Conservation (phyloP, 2,888 invertebrate species). For the Tinea trinotella region DNA sequence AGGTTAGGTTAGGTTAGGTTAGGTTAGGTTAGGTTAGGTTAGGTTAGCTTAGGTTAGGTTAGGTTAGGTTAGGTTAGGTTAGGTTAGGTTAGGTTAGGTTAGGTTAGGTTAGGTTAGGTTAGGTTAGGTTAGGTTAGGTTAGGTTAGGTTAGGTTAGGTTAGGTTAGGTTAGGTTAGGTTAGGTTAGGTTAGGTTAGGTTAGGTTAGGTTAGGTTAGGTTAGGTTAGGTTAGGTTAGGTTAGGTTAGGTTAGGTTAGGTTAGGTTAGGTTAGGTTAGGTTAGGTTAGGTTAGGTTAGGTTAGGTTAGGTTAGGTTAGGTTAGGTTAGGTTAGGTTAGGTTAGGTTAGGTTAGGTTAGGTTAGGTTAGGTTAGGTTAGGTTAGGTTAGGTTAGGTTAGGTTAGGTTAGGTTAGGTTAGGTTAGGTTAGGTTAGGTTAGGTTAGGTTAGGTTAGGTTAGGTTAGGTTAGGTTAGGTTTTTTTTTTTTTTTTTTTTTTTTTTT, state of each 20-base stretch:
- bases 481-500: too few species aligned
- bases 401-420: constrained; percentile 22
- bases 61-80: constrained; percentile 19
- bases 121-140: constrained; percentile 19
- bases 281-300: constrained; percentile 20
- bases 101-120: constrained; percentile 19
- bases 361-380: constrained; percentile 21
- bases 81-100: constrained; percentile 19
- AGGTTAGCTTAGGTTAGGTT: neutral
- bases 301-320: constrained; percentile 21
- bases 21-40: too few species aligned
- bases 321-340: constrained; percentile 22
- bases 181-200: constrained; percentile 21
- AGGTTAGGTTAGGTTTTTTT: too few species aligned
- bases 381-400: constrained; percentile 22
- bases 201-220: constrained; percentile 22
- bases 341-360: constrained; percentile 22
- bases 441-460: too few species aligned
- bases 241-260: constrained; percentile 22
- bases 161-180: constrained; percentile 21
- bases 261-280: constrained; percentile 21
- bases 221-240: constrained; percentile 22
- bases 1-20: too few species aligned
- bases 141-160: constrained; percentile 19
- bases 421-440: constrained; percentile 19